A percentile compares a stretch with the other conserved stretches of the same genome.
Conservation (phyloP, 2,888 invertebrate species). For the Stenoptilia bipunctidactyla region DNA sequence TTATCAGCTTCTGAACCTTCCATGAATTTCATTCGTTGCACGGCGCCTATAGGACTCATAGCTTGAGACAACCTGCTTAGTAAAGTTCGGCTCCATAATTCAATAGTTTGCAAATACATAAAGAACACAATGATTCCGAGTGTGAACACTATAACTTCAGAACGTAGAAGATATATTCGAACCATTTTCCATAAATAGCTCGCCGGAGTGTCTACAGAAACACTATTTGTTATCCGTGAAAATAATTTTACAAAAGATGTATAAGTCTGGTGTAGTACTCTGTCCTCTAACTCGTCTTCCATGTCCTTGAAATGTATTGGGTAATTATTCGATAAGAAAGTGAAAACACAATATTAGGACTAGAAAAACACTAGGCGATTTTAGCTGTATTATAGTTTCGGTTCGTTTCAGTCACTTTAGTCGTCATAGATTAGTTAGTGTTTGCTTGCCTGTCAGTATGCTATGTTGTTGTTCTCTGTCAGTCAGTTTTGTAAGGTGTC, state of each 20-base stretch:
- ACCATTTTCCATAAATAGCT: slow-evolving; percentile 85
- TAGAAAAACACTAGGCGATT: too few relatives aligned
- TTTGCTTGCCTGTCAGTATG: too few relatives aligned
- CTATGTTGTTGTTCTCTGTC: too few relatives aligned
- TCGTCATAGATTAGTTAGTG: too few relatives aligned
- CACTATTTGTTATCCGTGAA: slow-evolving; percentile 84
- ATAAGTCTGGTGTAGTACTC: slow-evolving; percentile 89
- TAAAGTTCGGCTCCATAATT: slow-evolving; percentile 84
- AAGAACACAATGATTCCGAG: slow-evolving; percentile 78
- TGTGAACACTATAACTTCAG: slow-evolving; percentile 83
- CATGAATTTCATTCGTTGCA: slow-evolving; percentile 70
- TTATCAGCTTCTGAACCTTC: slow-evolving; percentile 67
- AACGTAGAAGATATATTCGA: slow-evolving; percentile 82
- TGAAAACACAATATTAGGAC: slow-evolving; percentile 4
- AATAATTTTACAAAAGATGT: slow-evolving; percentile 88
- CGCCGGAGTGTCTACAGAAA: slow-evolving; percentile 81
- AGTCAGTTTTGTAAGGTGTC: too few relatives aligned
- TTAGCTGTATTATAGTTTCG: slow-evolving; percentile 1
- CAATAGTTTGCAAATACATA: slow-evolving; percentile 86
- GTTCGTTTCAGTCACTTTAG: slow-evolving; percentile 2
- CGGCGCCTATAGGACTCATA: slow-evolving; percentile 73
- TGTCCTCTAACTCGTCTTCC: slow-evolving; percentile 94
- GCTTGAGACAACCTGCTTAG: slow-evolving; percentile 79
- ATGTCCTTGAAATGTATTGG: slow-evolving; percentile 60
- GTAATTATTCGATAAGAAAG: neutral